Evolutionary conservation across 1,140 invertebrate genomes (phyloP).

Genomic region (Ips typographus): DNA sequence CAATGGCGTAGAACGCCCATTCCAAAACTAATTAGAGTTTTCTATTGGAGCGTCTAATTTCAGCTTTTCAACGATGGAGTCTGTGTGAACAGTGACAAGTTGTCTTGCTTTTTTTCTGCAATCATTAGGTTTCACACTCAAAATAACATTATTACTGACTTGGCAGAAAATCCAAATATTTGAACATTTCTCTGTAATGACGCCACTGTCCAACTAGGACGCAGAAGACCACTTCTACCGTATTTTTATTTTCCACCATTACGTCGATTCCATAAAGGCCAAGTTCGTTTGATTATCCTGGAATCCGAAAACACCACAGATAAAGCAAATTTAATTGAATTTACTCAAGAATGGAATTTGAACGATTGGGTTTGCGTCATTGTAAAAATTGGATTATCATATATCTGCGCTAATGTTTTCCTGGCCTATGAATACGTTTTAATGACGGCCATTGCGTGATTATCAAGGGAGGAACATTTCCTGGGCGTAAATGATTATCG

Average conservation of each 20-base stretch:
- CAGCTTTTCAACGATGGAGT: not conserved
- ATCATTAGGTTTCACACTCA: too few species aligned
- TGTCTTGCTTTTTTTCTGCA: not conserved
- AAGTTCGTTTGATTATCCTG: not conserved
- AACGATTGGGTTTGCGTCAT: too few species aligned
- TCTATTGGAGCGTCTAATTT: not conserved
- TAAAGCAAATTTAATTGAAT: not conserved
- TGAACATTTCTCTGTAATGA: not conserved
- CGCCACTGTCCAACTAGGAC: not conserved
- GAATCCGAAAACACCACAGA: not conserved
- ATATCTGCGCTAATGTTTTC: too few species aligned
- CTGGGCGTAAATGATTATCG: not conserved
- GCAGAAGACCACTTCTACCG: not conserved
- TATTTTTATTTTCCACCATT: not conserved
- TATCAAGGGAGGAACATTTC: not conserved
- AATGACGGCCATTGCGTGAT: not conserved
- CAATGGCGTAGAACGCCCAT: slow-evolving; percentile 1
- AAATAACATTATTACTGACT: too few species aligned
- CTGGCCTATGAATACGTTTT: not conserved
- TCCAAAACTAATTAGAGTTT: not conserved
- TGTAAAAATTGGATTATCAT: too few species aligned
- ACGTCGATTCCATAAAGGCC: not conserved
- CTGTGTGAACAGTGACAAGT: not conserved
- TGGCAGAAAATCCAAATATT: too few species aligned
- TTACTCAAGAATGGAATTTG: not conserved